Evolutionary conservation across 2,113 vertebrate genomes (phyloP), one percentile per base, ranked within the genome.

Genomic region (Emydocephalus ijimae): DNA sequence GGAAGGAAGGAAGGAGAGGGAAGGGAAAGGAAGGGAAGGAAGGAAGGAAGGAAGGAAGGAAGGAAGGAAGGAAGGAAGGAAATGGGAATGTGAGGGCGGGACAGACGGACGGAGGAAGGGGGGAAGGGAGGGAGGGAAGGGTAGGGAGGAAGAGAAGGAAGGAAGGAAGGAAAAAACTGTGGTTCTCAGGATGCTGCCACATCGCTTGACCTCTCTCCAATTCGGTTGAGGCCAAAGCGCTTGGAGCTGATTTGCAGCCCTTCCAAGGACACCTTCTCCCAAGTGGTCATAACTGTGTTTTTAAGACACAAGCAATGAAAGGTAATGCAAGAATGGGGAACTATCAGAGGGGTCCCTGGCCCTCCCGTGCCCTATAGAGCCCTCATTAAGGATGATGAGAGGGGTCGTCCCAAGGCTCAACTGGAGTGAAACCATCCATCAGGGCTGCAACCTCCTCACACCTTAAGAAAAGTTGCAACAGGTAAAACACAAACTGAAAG

Each of bases 291-390:
- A 15, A 74, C 18, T 3, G 2, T 1, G 5, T 18, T 74, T 64
- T 64, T 64, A 29, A 64, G 59, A 29, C 11, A 0, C 12, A 2
- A 1, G 1, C 5, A 34, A 1, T 3, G 69, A 39, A 18, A 1
- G 18, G 5, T 7, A 39, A 74, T 3, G 2, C 59, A 61, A 52
- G 24, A 61, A 24, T 39, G 69, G 69, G n/a, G 15, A 52, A 12
- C 50, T 52, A 8, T 2, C n/a, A 7, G 69, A 20, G 64, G 64
- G 64, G 64, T 15, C 4, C 34, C n/a, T 74, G 64, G 64, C 64
- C 64, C 64, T 34, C n/a, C 64, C n/a, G 0, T 74, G n/a, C n/a
- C 69, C 69, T 34, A 6, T 9, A 0, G 3, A 74, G 64, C n/a
- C 64, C 7, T 14, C n/a, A 7, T 7, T 2, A 1, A 74, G 69